These are phyloP conservation scores for Papilio glaucus DNA, from an alignment of 1,140 invertebrate species.

Conservation along the genomic window DNA sequence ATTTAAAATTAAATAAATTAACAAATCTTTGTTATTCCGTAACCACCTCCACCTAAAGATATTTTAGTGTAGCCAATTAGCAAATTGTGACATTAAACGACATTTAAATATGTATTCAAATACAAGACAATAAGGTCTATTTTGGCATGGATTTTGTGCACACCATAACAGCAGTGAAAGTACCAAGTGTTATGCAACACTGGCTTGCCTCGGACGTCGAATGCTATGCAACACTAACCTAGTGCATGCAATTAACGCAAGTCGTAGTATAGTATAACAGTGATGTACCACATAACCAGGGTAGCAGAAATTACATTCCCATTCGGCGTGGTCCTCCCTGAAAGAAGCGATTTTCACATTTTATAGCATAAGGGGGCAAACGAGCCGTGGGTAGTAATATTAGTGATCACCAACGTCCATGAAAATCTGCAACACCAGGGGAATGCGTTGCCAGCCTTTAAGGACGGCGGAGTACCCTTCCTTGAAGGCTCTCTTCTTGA, in stretches of 20 bases:
- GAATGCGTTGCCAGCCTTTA: no score
- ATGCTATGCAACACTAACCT: constrained; percentile 38
- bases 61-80: constrained; percentile 25
- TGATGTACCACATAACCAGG: no score
- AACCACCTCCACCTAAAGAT: constrained; percentile 22
- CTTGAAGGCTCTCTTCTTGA: no score
- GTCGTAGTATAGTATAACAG: no score
- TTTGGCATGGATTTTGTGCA: constrained; percentile 37
- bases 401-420: no score
- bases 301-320: no score
- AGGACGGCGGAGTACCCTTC: no score
- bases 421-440: no score
- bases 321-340: no score
- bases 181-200: constrained; percentile 63
- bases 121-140: constrained; percentile 41
- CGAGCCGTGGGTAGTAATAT: no score
- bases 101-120: not conserved
- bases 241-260: constrained; percentile 22
- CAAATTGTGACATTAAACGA: not conserved
- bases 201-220: constrained; percentile 56
- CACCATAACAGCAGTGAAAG: constrained; percentile 62
- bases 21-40: not conserved
- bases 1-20: not conserved
- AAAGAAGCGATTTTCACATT: no score
- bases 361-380: no score